These are phyloP conservation scores for Cochlearius cochlearius DNA, from an alignment of 2,113 vertebrate genomes.

Conservation along the genomic window DNA sequence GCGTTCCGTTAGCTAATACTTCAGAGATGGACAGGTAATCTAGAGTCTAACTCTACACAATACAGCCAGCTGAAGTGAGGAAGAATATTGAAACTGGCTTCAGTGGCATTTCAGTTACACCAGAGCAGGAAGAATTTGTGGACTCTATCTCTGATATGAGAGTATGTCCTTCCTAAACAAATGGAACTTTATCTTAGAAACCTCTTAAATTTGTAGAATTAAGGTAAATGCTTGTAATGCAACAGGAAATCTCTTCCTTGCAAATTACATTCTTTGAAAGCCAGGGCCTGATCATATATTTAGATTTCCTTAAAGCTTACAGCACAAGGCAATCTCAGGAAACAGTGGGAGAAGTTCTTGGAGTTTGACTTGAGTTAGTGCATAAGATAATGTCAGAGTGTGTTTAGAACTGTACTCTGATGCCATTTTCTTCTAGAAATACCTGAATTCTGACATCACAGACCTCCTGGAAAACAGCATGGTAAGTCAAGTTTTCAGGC, in stretches of 20 bases:
- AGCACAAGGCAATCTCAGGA: not conserved
- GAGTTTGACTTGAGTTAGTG: not conserved
- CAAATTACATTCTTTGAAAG: not conserved
- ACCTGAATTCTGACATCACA: not conserved
- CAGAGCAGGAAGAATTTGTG: not conserved
- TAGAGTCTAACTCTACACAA: not conserved
- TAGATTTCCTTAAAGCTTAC: not conserved
- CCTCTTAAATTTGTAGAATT: not conserved
- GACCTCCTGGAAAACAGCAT: not conserved
- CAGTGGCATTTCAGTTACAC: not conserved
- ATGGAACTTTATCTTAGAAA: not conserved
- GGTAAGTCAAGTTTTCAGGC: not conserved
- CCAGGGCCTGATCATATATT: fast-evolving
- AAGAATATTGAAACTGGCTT: fast-evolving
- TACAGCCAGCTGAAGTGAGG: fast-evolving
- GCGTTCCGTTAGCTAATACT: not conserved
- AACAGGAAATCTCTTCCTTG: not conserved
- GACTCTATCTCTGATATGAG: fast-evolving
- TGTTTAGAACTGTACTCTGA: not conserved
- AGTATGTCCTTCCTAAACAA: not conserved
- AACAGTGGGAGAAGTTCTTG: not conserved
- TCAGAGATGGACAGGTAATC: not conserved
- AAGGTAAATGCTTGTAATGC: not conserved
- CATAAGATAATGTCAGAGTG: not conserved
- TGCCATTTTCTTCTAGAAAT: not conserved